Percentiles rank a stretch among this genome's conserved stretches.
Conservation (phyloP, 2,113 vertebrate genomes). For the Neofelis nebulosa region DNA sequence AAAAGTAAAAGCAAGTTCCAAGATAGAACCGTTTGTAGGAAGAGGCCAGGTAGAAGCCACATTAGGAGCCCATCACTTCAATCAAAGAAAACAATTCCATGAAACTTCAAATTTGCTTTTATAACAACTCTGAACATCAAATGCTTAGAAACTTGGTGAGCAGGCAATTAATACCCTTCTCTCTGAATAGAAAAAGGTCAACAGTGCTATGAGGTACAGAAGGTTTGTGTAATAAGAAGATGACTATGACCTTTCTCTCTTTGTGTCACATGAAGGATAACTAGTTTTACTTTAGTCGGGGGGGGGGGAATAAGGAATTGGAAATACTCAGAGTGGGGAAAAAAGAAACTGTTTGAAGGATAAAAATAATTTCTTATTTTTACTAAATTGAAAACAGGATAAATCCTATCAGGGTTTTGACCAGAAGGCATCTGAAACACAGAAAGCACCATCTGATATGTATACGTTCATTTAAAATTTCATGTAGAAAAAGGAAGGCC, state of each 20-base stretch:
- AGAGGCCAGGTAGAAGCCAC: neutral
- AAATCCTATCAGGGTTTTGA: neutral
- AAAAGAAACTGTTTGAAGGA: neutral
- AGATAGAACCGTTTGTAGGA: neutral
- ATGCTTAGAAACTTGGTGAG: neutral
- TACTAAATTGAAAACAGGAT: neutral
- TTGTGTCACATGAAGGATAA: neutral
- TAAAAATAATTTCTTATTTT: slow-evolving; percentile 1
- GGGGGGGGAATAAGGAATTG: neutral
- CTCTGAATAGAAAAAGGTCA: neutral
- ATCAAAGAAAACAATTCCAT: slow-evolving; percentile 18
- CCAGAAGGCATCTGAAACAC: neutral
- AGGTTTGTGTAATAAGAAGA: neutral
- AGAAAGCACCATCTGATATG: neutral
- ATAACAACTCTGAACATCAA: neutral
- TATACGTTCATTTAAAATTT: neutral
- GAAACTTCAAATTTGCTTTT: slow-evolving; percentile 30
- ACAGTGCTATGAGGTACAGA: neutral
- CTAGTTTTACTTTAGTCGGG: neutral
- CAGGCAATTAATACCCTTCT: neutral
- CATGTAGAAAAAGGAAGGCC: neutral
- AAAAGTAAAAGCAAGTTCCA: neutral
- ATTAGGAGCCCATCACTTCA: neutral
- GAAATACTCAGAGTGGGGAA: neutral
- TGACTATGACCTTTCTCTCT: neutral